A percentile compares a stretch with the other conserved stretches of the same genome.
Evolutionary conservation across 2,797 vertebrate genomes (phyloP).

Genomic region (Agapornis canus): DNA sequence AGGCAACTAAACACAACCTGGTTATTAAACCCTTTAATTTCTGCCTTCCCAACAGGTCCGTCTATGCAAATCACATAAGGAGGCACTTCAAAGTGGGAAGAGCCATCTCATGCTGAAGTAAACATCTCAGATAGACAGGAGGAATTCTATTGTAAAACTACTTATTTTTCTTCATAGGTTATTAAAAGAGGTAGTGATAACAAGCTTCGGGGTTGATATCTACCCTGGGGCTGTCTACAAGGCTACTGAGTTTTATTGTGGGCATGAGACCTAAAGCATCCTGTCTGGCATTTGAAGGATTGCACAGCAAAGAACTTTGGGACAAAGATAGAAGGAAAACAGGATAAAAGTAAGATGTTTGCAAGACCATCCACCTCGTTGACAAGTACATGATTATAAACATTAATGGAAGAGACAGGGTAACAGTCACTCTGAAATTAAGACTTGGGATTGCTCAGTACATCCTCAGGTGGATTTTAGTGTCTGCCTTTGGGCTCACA

Average conservation of each 20-base stretch:
- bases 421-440: not conserved
- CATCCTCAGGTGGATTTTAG: not conserved
- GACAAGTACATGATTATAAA: not conserved
- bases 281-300: not conserved
- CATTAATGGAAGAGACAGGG: not conserved
- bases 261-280: not conserved
- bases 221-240: not conserved
- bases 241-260: not conserved
- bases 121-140: not conserved
- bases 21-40: not conserved
- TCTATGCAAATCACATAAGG: not conserved
- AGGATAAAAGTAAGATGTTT: not conserved
- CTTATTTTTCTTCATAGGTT: not conserved
- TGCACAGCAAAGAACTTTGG: not conserved
- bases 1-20: not conserved
- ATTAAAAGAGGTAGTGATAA: not conserved
- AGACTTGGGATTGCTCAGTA: not conserved
- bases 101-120: not conserved
- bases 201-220: not conserved
- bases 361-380: not conserved
- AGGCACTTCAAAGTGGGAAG: not conserved
- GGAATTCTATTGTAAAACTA: not conserved
- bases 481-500: not conserved
- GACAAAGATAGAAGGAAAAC: not conserved
- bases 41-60: not conserved